phyloP scores from a whole-genome alignment of 37 sponge, comb jelly and placozoan genomes.

The Beroe ovata region DNA sequence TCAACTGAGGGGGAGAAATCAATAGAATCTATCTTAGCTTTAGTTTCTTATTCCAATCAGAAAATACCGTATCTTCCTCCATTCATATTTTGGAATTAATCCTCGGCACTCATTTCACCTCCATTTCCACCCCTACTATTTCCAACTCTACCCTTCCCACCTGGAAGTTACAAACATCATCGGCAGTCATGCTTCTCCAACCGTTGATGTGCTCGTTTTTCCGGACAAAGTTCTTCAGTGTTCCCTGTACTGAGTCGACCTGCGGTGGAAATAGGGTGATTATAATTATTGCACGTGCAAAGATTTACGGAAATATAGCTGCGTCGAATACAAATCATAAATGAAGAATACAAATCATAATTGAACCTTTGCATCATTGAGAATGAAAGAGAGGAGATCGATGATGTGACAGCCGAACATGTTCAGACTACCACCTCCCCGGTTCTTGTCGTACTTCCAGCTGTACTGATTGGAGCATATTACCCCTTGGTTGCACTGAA shows the following conservation, averaged over 20 bases:
- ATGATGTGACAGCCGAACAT: constrained; percentile 67
- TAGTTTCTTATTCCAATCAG: no score
- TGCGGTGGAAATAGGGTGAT: background rate
- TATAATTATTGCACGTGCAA: no score
- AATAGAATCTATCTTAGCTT: no score
- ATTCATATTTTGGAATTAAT: no score
- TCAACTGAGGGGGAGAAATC: background rate
- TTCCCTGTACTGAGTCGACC: constrained; percentile 54
- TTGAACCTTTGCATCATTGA: constrained; percentile 38
- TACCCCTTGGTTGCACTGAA: constrained; percentile 33
- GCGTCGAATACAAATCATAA: no score
- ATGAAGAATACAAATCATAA: no score
- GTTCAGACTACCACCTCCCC: constrained; percentile 54
- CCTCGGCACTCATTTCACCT: no score
- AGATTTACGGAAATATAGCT: no score
- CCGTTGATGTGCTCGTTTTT: constrained; percentile 32
- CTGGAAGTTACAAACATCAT: constrained; percentile 53
- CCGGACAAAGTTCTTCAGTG: constrained; percentile 22
- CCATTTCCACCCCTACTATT: no score
- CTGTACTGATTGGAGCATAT: constrained; percentile 28
- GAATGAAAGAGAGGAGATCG: constrained; percentile 25
- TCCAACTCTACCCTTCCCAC: background rate
- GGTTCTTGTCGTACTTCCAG: constrained; percentile 60
- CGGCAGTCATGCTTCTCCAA: background rate
- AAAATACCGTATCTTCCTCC: no score